Conservation (phyloP, 2,797 vertebrate genomes). For the Psittacula derbiana region DNA sequence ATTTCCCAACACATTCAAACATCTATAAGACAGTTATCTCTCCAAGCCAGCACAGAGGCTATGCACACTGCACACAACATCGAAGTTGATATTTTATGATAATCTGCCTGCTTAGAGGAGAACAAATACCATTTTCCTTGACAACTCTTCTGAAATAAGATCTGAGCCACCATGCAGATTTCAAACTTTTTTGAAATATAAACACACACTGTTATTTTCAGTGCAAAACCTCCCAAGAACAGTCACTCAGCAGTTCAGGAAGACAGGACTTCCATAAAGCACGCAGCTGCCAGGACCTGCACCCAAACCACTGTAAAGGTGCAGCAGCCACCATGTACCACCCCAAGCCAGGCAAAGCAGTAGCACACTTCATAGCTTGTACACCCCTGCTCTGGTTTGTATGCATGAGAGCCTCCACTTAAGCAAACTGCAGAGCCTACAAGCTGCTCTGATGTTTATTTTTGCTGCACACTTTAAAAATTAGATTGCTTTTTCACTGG, state of each 20-base stretch:
- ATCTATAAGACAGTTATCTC: background rate
- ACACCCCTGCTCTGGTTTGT: background rate
- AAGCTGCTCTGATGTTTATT: background rate
- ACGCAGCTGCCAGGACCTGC: background rate
- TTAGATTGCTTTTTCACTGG: background rate
- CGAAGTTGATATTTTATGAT: slow-evolving; percentile 12
- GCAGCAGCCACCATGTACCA: background rate
- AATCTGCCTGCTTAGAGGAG: background rate
- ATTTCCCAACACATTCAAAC: background rate
- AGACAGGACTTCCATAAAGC: background rate
- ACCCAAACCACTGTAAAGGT: background rate
- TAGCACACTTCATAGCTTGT: background rate
- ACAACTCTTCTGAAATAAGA: slow-evolving; percentile 41
- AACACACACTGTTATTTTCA: background rate
- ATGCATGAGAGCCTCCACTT: background rate
- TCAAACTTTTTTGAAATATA: slow-evolving; percentile 12
- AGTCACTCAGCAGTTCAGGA: background rate
- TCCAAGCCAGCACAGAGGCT: background rate
- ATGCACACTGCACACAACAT: background rate
- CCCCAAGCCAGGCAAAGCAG: background rate
- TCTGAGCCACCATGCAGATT: background rate
- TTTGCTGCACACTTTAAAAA: background rate
- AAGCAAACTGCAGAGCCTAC: background rate
- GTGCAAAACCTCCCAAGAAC: background rate
- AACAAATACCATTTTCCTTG: slow-evolving; percentile 25